phyloP scores from a whole-genome alignment of 1,140 invertebrate genomes.

The Pseudomyrmex pallidus region DNA sequence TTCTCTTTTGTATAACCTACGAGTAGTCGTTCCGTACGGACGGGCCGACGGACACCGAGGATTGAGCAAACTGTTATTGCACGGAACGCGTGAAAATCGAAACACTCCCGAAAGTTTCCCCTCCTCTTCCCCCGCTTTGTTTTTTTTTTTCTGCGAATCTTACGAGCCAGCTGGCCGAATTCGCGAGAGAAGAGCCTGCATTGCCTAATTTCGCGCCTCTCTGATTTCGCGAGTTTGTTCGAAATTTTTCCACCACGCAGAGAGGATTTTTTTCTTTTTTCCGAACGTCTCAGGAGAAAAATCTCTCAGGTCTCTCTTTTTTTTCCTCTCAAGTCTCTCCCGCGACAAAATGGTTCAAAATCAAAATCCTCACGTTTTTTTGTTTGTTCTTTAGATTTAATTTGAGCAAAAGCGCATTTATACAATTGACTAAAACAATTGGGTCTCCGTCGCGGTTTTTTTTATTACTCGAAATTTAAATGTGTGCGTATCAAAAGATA shows the following conservation, averaged over 20 bases:
- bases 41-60: constrained; percentile 83
- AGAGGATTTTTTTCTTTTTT: neutral
- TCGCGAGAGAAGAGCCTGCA: constrained; percentile 43
- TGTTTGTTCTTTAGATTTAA: no score
- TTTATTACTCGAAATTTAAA: no score
- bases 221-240: no score
- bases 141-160: neutral
- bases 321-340: no score
- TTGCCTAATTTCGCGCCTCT: constrained; percentile 46
- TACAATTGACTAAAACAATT: neutral
- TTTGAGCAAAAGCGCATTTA: constrained; percentile 35
- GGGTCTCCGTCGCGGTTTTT: neutral
- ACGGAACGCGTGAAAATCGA: constrained; percentile 80
- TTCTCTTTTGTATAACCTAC: constrained; percentile 73
- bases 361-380: neutral
- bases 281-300: constrained; percentile 5
- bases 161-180: constrained; percentile 34
- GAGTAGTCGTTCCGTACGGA: constrained; percentile 81
- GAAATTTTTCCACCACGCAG: neutral
- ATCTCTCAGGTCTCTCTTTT: neutral
- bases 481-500: no score
- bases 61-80: constrained; percentile 84
- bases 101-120: constrained; percentile 68
- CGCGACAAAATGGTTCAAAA: no score
- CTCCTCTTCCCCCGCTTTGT: constrained; percentile 15